Base-by-base conservation (phyloP, 1,140 invertebrate genomes). In the Patella vulgata region DNA sequence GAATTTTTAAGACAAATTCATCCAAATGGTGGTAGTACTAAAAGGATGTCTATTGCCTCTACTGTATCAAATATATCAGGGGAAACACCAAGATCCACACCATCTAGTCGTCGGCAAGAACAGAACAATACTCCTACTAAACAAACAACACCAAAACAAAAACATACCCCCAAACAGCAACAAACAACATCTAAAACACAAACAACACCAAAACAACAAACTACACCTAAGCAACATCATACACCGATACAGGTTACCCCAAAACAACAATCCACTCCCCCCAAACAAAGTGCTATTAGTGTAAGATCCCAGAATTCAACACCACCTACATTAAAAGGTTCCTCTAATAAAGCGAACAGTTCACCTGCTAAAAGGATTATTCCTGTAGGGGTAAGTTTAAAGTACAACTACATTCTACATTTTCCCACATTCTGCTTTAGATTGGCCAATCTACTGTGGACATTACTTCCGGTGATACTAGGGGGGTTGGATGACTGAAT, bases 31-130 rank as follows among this genome's bases (percentile, higher is more conserved):
- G 66, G 60, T 48, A 53, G 70, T 40, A n/a, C n/a, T n/a, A 47
- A 63, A 4, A 59, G 77, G 23, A 66, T 72, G 44, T 73, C 70
- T 39, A 71, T 77, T 57, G 77, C 75, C 11, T 68, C 71, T 23
- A 60, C 77, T 6, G 74, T 68, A 0, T 77, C 73, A 1, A 66
- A 73, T 44, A 67, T 70, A 12, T 77, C 77, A 3, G 44, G 69
- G 1, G 57, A 72, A 21, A 70, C 74, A 19, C 55, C 51, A 65
- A 33, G 57, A 65, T 58, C 57, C 11, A 55, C 57, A 21, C 47
- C 59, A 19, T 52, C 36, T 30, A 48, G 54, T 27, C 39, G 59
- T 46, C 40, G n/a, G 12, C 30, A 40, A 28, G 42, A 54, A 25
- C 19, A 60, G 43, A 27, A 30, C 8, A 25, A 36, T n/a, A 28